A percentile compares a stretch with the other conserved stretches of the same genome.
phyloP scores from a whole-genome alignment of 2,888 invertebrate species.

The Brachynemurus nebulosus region DNA sequence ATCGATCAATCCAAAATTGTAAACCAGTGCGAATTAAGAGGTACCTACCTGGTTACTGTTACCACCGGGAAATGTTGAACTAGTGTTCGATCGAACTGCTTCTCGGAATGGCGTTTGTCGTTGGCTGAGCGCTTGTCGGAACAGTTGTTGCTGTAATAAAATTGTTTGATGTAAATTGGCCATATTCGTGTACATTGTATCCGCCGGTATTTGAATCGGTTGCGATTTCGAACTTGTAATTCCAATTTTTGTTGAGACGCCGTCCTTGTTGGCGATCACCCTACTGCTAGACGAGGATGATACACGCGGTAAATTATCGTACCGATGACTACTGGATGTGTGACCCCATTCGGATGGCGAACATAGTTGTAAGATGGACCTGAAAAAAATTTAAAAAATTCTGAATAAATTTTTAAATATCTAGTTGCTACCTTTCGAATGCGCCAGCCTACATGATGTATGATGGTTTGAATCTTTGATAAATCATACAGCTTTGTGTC shows the following conservation, averaged over 20 bases:
- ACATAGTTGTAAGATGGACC: constrained; percentile 27
- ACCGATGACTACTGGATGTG: constrained; percentile 16
- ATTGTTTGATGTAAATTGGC: constrained; percentile 56
- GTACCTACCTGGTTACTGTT: constrained; percentile 33
- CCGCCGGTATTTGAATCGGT: constrained; percentile 31
- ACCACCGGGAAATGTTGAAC: constrained; percentile 42
- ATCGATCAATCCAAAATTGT: too few species aligned
- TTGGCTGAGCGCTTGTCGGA: constrained; percentile 36
- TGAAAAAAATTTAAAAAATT: constrained; percentile 15
- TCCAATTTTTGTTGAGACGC: too few species aligned
- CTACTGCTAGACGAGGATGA: too few species aligned
- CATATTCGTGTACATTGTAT: constrained; percentile 56
- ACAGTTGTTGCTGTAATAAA: constrained; percentile 49
- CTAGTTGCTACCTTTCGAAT: constrained; percentile 4
- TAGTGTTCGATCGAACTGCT: constrained; percentile 11
- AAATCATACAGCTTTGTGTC: too few species aligned
- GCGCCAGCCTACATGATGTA: too few species aligned
- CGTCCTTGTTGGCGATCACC: too few species aligned
- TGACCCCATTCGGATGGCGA: constrained; percentile 14
- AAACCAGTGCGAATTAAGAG: background rate
- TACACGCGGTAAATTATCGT: background rate
- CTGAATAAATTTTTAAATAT: background rate
- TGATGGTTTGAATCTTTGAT: too few species aligned
- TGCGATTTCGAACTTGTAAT: background rate
- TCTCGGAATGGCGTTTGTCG: constrained; percentile 20